phyloP scores from a whole-genome alignment of 2,797 vertebrate genomes.

The Sebastes wilsoni region DNA sequence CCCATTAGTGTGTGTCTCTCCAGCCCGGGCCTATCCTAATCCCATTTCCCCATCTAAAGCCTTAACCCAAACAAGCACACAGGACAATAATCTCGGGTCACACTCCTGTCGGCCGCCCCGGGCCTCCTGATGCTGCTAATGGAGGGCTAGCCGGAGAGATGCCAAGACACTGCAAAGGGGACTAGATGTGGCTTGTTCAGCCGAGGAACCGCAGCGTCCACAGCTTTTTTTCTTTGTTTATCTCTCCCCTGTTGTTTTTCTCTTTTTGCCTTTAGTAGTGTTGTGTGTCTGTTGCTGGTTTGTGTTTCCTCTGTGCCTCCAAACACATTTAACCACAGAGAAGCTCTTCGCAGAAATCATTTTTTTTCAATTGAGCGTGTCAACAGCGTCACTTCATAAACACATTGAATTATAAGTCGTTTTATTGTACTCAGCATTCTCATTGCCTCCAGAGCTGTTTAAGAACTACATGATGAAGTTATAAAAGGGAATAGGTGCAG shows the following conservation, averaged over 20 bases:
- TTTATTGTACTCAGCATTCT: conserved; percentile 15
- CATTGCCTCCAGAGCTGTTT: conserved; percentile 16
- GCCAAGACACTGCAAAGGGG: conserved; percentile 58
- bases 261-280: conserved; percentile 35
- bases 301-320: conserved; percentile 36
- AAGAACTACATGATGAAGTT: neutral
- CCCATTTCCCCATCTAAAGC: conserved; percentile 87
- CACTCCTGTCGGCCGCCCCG: conserved; percentile 75
- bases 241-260: conserved; percentile 31
- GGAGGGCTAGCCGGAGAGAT: conserved; percentile 64
- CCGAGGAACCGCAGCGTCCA: conserved; percentile 53
- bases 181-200: conserved; percentile 56
- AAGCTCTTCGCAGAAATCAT: conserved; percentile 38
- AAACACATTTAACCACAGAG: conserved; percentile 58
- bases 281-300: conserved; percentile 57
- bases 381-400: conserved; percentile 52
- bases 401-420: conserved; percentile 44
- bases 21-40: conserved; percentile 83
- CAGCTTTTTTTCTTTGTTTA: conserved; percentile 46
- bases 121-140: conserved; percentile 76
- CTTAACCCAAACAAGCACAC: conserved; percentile 85
- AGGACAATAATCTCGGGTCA: conserved; percentile 84
- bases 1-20: conserved; percentile 81
- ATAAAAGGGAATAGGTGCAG: neutral
- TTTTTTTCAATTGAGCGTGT: conserved; percentile 54